Evolutionary conservation across 1,140 invertebrate species (phyloP).

Genomic region (Rhynchophorus ferrugineus): DNA sequence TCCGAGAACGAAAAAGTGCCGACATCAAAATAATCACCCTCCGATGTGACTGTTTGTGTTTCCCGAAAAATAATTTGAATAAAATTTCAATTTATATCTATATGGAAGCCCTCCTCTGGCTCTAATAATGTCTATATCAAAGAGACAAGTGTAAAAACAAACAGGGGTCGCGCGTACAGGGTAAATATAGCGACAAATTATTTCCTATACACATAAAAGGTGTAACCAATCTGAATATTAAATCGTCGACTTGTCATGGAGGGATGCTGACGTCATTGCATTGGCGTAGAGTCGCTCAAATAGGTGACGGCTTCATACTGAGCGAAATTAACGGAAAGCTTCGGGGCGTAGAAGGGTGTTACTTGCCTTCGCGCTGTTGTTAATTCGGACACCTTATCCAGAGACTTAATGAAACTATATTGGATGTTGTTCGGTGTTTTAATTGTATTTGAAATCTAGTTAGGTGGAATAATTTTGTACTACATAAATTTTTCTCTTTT

Average conservation of each 20-base stretch:
- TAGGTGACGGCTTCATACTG: constrained; percentile 4
- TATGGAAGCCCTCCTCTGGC: constrained; percentile 7
- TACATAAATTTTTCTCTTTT: too few relatives aligned
- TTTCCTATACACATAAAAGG: constrained; percentile 42
- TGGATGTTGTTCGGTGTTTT: too few relatives aligned
- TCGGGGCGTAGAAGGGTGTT: too few relatives aligned
- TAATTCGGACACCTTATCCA: too few relatives aligned
- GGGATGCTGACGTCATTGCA: neutral
- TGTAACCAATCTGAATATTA: constrained; percentile 44
- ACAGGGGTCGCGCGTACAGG: constrained; percentile 32
- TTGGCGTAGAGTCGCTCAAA: constrained; percentile 10
- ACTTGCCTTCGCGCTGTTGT: too few relatives aligned
- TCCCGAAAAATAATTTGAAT: constrained; percentile 26
- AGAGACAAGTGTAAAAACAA: constrained; percentile 42
- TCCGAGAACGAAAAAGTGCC: constrained; percentile 9
- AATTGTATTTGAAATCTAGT: too few relatives aligned
- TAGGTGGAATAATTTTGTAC: too few relatives aligned
- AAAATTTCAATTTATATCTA: constrained; percentile 30
- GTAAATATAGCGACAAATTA: constrained; percentile 39
- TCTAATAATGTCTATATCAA: constrained; percentile 37
- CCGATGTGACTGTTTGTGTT: constrained; percentile 18
- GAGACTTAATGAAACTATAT: too few relatives aligned
- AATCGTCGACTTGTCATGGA: constrained; percentile 27
- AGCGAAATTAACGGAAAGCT: constrained; percentile 14
- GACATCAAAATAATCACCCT: neutral